Base-by-base conservation (phyloP, 2,888 invertebrate genomes). In the Stenoptilia bipunctidactyla region DNA sequence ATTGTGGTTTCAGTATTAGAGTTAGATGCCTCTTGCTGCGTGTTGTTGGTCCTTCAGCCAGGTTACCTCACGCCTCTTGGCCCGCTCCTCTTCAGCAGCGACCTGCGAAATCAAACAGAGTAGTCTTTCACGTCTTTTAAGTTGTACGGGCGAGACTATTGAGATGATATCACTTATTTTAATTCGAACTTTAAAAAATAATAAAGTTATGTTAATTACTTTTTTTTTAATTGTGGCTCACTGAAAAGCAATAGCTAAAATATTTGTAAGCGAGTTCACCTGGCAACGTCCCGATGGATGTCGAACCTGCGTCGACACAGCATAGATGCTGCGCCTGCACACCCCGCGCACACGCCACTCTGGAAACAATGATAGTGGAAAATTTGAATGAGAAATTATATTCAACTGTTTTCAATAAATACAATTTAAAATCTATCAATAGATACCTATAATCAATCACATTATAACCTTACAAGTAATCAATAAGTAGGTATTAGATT, bases 221-320 rank as follows among this genome's bases (percentile, higher is more conserved):
- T 39, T 40, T n/a, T 27, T 40, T n/a, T 36, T 34, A 34, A n/a
- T 25, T 25, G 9, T 25, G n/a, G n/a, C n/a, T n/a, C n/a, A n/a
- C n/a, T n/a, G n/a, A n/a, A n/a, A n/a, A n/a, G n/a, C n/a, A n/a
- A n/a, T n/a, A n/a, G n/a, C n/a, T n/a, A n/a, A n/a, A 36, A 40
- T 41, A 41, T 50, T 58, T 58, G 62, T 59, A 55, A 56, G 20
- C 67, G 75, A 67, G 67, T 57, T 83, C 77, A 89, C 89, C 89
- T 88, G 77, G 88, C 88, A 72, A 88, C 87, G 85, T 89, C 88
- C 75, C 88, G 86, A 68, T 87, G 86, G 68, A 87, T 88, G 68
- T 87, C 85, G 72, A 87, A 87, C 80, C 86, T 85, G 85, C 86
- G 86, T 83, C 87, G 70, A 68, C 67, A 74, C 76, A 71, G 76